Evolutionary conservation across 2,888 invertebrate genomes (phyloP), one percentile per base, ranked within the genome.

Genomic region (Chaetogeoica ovagalla): DNA sequence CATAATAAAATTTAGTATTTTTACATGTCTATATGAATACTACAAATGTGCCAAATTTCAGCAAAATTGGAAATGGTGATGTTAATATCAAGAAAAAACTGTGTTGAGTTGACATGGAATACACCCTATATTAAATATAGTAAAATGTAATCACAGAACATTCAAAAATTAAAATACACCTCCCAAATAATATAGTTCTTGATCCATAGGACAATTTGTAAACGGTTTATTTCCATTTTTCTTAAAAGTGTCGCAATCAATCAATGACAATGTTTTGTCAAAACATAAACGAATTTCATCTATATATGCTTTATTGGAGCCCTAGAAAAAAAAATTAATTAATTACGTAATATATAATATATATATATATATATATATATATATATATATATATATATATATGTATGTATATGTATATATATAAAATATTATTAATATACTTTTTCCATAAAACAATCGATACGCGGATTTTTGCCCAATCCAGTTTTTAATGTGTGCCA

Each of bases 261-360:
- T 88, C 21, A 92, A 85, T 59, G 89, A 85, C 30, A 94, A 86
- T 0, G 86, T 85, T 85, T 92, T 93, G 84, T 91, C 88, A 83
- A 94, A 91, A 84, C 94, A 94, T 72, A 94, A 89, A 30, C 92
- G 88, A 77, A 94, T 90, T 85, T 94, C 94, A 30, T 90, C 89
- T 72, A 81, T 74, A 21, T 75, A 74, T 0, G 21, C 43, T 43
- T 68, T 57, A 13, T 60, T 69, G 39, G 73, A 23, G 19, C 15
- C 37, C 73, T 68, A 69, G 65, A 82, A 73, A 37, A 62, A 48
- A 7, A 69, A 68, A 39, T 65, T 60, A 59, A 39, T 39, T 52
- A 39, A 75, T 9, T 48, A 55, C 13, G 1, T 52, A 17, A 15
- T 52, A 52, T 13, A 13, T 15, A 15, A 15, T 15, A 13, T 52